phyloP scores from a whole-genome alignment of 2,113 vertebrate species.

The Struthio camelus region DNA sequence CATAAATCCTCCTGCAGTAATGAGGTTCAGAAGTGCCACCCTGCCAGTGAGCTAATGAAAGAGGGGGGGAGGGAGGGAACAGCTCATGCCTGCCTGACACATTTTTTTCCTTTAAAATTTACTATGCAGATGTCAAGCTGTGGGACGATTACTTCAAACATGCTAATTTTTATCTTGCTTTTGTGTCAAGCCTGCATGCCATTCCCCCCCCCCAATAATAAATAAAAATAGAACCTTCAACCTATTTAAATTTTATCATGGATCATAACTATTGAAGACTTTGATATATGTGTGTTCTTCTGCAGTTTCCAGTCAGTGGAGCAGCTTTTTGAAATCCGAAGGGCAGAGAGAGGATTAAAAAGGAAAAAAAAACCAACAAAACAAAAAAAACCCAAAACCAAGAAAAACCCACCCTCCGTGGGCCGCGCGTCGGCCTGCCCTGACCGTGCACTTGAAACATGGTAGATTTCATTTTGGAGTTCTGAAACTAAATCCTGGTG shows the following conservation, averaged over 20 bases:
- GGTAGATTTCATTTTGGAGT: conserved; percentile 89
- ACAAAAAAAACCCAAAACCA: not conserved
- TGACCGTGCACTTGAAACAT: conserved; percentile 84
- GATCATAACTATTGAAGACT: conserved; percentile 83
- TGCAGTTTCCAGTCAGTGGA: conserved; percentile 67
- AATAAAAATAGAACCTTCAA: conserved; percentile 77
- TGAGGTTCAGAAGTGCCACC: conserved; percentile 99
- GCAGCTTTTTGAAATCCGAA: conserved; percentile 55
- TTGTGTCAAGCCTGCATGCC: conserved; percentile 79
- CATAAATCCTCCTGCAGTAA: conserved; percentile 99
- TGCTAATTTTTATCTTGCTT: conserved; percentile 87
- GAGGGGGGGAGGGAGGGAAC: conserved; percentile 78
- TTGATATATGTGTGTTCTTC: conserved; percentile 77
- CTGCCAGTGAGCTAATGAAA: conserved; percentile 99
- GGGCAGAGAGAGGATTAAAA: conserved; percentile 71
- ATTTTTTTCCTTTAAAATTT: conserved; percentile 97
- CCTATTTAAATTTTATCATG: conserved; percentile 71
- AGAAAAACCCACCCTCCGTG: conserved; percentile 39
- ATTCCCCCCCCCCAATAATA: conserved; percentile 74
- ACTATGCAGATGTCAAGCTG: conserved; percentile 99
- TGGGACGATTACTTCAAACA: conserved; percentile 88
- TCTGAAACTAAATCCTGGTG: conserved; percentile 84
- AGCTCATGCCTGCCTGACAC: conserved; percentile 95
- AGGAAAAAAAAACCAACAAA: not conserved
- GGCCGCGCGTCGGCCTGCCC: conserved; percentile 74